A percentile compares a stretch with the other conserved stretches of the same genome.
These are phyloP conservation scores for Actinopyga echinites DNA, from an alignment of 53 echinoderm and acorn worm species.

Conservation along the genomic window DNA sequence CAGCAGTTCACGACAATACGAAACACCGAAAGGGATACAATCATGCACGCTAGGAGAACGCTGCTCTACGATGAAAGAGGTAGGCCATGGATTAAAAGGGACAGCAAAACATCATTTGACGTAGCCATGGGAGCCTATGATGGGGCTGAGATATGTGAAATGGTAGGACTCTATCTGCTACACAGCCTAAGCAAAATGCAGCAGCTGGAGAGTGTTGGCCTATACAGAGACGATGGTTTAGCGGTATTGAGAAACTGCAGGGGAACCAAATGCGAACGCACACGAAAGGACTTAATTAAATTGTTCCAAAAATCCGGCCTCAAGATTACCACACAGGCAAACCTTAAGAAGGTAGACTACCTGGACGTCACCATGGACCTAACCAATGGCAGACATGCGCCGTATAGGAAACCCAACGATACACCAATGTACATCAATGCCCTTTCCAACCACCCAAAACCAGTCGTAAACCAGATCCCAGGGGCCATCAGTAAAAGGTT, in stretches of 20 bases:
- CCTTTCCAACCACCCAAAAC: neutral
- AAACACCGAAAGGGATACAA: neutral
- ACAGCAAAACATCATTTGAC: constrained; percentile 19
- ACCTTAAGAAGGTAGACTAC: too few relatives aligned
- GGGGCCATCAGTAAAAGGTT: neutral
- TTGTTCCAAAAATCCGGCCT: too few relatives aligned
- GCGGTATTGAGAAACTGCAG: too few relatives aligned
- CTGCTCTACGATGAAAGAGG: constrained; percentile 25
- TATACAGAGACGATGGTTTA: too few relatives aligned
- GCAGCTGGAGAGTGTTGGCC: too few relatives aligned
- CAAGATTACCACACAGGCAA: too few relatives aligned
- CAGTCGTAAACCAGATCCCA: neutral
- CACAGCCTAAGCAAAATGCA: constrained; percentile 6
- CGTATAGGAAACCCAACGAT: too few relatives aligned
- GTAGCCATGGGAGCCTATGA: constrained; percentile 31
- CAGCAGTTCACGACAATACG: constrained; percentile 16
- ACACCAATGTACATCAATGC: too few relatives aligned
- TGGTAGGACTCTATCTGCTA: constrained; percentile 42
- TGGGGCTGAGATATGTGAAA: constrained; percentile 39
- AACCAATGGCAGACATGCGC: too few relatives aligned
- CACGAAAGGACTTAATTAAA: too few relatives aligned
- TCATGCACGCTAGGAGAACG: constrained; percentile 26
- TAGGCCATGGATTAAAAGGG: constrained; percentile 28
- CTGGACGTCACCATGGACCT: too few relatives aligned
- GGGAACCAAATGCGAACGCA: too few relatives aligned